Evolutionary conservation across 1,140 invertebrate genomes (phyloP).

Genomic region (Octopus bimaculoides): DNA sequence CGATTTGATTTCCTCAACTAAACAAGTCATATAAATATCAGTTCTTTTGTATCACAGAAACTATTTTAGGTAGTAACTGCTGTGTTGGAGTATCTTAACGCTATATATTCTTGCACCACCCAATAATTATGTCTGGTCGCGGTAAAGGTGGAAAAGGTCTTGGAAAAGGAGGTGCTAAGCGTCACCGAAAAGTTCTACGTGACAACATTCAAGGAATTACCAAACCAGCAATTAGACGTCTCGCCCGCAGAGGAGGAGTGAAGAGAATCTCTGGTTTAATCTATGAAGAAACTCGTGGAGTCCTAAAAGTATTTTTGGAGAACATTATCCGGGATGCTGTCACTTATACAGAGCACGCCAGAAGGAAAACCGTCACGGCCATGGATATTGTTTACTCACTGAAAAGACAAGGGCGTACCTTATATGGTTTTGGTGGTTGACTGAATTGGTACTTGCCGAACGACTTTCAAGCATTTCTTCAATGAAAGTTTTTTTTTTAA

Average conservation of each 20-base stretch:
- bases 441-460: no score
- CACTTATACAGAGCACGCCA: constrained; percentile 81
- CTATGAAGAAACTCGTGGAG: constrained; percentile 59
- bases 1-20: no score
- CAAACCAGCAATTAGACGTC: constrained; percentile 67
- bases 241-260: constrained; percentile 59
- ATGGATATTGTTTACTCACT: constrained; percentile 75
- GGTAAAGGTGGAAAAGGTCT: constrained; percentile 41
- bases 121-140: constrained; percentile 24
- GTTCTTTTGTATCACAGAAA: no score
- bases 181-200: constrained; percentile 58
- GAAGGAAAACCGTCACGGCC: constrained; percentile 81
- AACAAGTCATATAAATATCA: no score
- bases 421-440: neutral
- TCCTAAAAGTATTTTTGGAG: constrained; percentile 76
- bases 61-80: no score
- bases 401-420: neutral
- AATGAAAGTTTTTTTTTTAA: no score
- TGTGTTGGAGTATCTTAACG: no score
- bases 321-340: constrained; percentile 80
- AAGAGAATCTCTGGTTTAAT: constrained; percentile 63
- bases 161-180: constrained; percentile 52
- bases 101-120: no score
- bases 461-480: no score
- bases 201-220: constrained; percentile 78